These are phyloP conservation scores for Antennarius maculatus DNA, from an alignment of 2,797 vertebrate genomes.

Conservation along the genomic window DNA sequence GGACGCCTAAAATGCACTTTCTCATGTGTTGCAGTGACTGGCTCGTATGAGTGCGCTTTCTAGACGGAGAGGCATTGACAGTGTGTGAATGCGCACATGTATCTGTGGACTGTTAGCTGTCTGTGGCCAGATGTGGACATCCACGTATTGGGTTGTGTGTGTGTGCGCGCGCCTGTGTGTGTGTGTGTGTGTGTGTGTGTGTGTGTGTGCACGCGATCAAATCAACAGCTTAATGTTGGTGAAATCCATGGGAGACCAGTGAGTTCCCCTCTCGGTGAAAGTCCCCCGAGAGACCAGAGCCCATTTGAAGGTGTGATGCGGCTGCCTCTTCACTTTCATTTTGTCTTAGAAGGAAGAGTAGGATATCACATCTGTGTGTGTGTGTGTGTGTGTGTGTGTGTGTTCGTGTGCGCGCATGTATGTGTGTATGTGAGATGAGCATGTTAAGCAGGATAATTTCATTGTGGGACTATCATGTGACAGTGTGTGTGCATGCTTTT, in stretches of 20 bases:
- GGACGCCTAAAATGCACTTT: slow-evolving; percentile 58
- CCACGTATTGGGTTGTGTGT: slow-evolving; percentile 10
- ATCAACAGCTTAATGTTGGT: slow-evolving; percentile 61
- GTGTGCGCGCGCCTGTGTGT: slow-evolving; percentile 9
- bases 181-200: slow-evolving; percentile 4
- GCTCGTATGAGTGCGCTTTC: slow-evolving; percentile 40
- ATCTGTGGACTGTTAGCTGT: background rate
- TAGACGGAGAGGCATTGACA: slow-evolving; percentile 22
- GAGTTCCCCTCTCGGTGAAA: slow-evolving; percentile 50
- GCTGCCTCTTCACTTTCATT: slow-evolving; percentile 72
- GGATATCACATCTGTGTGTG: slow-evolving; percentile 31
- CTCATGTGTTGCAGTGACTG: slow-evolving; percentile 58
- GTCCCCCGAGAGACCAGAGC: slow-evolving; percentile 68
- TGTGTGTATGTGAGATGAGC: background rate
- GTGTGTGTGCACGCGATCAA: slow-evolving; percentile 16
- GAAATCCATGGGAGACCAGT: slow-evolving; percentile 58
- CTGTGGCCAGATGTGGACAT: slow-evolving; percentile 5
- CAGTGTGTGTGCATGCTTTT: slow-evolving; percentile 7
- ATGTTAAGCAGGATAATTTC: slow-evolving; percentile 34
- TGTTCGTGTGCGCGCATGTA: background rate
- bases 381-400: background rate
- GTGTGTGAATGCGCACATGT: slow-evolving; percentile 19
- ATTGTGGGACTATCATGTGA: slow-evolving; percentile 11
- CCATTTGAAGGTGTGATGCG: slow-evolving; percentile 76
- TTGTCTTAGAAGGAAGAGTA: slow-evolving; percentile 52